Percentiles rank a stretch among this genome's conserved stretches.
Conservation (phyloP, 2,888 invertebrate species). For the Stenolophus ochropezus region DNA sequence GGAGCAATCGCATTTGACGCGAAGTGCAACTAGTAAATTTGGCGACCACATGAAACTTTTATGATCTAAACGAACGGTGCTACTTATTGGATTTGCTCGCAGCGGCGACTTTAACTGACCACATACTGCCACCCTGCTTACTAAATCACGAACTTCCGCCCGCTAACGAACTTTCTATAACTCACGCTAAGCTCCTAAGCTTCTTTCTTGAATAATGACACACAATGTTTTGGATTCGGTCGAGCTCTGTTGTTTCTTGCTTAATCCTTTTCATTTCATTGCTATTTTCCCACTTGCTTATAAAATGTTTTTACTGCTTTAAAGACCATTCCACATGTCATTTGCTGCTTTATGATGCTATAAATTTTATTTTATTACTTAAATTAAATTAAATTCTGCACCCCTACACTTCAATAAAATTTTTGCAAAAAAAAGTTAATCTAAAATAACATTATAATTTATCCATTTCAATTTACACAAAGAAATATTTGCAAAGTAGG, state of each 20-base stretch:
- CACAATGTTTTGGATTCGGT: background rate
- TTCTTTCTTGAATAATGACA: constrained; percentile 56
- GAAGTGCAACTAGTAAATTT: constrained; percentile 60
- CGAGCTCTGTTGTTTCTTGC: constrained; percentile 14
- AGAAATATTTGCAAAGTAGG: background rate
- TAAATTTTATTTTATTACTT: background rate
- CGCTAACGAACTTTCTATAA: constrained; percentile 49
- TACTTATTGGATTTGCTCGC: constrained; percentile 54
- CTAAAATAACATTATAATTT: background rate
- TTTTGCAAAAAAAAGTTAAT: too few species aligned
- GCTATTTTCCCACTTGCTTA: constrained; percentile 9
- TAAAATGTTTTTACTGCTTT: constrained; percentile 6
- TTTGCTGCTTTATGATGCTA: background rate
- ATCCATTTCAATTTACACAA: background rate
- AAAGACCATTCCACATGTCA: background rate
- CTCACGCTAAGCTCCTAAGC: constrained; percentile 52
- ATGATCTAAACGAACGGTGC: constrained; percentile 61
- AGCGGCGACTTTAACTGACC: constrained; percentile 38
- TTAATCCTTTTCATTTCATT: constrained; percentile 8
- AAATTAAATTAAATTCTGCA: background rate
- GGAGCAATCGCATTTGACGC: constrained; percentile 10
- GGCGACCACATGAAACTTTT: constrained; percentile 64
- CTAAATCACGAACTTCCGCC: constrained; percentile 32
- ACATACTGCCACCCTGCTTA: constrained; percentile 33
- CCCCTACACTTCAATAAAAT: background rate